Conservation (phyloP, 2,888 invertebrate species). For the Polydrusus pterygomalis region DNA sequence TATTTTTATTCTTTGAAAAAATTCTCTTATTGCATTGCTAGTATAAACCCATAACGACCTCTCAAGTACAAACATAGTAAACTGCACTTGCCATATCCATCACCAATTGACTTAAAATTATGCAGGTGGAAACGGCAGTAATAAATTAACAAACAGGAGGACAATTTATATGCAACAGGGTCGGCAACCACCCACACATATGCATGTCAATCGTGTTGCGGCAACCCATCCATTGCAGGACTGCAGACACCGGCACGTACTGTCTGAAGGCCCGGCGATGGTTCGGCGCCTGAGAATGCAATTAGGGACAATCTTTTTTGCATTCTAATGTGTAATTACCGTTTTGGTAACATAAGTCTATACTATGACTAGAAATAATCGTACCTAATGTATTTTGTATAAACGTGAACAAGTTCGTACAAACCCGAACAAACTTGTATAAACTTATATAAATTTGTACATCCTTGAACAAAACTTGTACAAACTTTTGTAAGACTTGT, state of each 20-base stretch:
- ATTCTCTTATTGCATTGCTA: too few species aligned
- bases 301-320: constrained; percentile 38
- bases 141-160: constrained; percentile 40
- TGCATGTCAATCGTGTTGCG: constrained; percentile 48
- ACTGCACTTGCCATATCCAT: not conserved
- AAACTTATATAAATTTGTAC: too few species aligned
- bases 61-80: too few species aligned
- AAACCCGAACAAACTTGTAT: too few species aligned
- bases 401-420: too few species aligned
- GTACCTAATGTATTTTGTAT: not conserved
- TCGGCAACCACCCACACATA: constrained; percentile 54
- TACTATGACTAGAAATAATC: too few species aligned
- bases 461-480: too few species aligned
- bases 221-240: constrained; percentile 49
- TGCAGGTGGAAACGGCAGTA: constrained; percentile 51
- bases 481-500: too few species aligned
- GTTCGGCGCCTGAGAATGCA: constrained; percentile 46
- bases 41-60: too few species aligned
- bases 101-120: constrained; percentile 29
- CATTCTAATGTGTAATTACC: constrained; percentile 34
- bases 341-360: constrained; percentile 1
- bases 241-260: constrained; percentile 44
- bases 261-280: constrained; percentile 41
- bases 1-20: too few species aligned
- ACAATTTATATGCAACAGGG: constrained; percentile 55